Conservation (phyloP, 2,113 vertebrate genomes). For the Halichoeres trimaculatus region DNA sequence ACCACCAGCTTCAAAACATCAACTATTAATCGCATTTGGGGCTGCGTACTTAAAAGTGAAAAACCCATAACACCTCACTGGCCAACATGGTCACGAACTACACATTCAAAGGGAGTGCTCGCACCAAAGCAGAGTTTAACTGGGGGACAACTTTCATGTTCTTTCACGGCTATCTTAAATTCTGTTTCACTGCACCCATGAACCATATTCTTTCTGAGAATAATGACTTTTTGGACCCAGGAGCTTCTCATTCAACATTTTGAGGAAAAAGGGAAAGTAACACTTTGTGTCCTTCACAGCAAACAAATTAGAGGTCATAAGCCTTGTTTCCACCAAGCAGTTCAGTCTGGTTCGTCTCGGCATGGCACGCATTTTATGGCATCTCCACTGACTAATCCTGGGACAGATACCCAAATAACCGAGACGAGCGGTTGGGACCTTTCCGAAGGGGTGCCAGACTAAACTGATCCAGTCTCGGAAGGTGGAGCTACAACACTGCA, state of each 20-base stretch:
- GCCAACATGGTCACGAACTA: conserved; percentile 23
- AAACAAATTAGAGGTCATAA: background rate
- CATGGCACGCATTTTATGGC: too few relatives aligned
- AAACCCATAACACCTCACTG: conserved; percentile 41
- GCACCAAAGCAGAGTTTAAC: conserved; percentile 37
- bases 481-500: too few relatives aligned
- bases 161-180: conserved; percentile 35
- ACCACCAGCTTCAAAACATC: conserved; percentile 40
- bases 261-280: background rate
- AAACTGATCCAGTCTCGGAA: too few relatives aligned
- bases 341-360: too few relatives aligned
- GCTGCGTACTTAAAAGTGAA: conserved; percentile 34
- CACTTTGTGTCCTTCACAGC: background rate
- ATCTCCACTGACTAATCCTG: too few relatives aligned
- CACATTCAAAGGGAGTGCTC: conserved; percentile 39
- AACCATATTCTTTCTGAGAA: conserved; percentile 9
- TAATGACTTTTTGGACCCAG: conserved; percentile 4
- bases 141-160: conserved; percentile 35
- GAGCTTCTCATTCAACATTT: background rate
- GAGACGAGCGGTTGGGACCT: too few relatives aligned
- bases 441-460: too few relatives aligned
- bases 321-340: too few relatives aligned
- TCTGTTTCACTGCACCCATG: conserved; percentile 28
- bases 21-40: conserved; percentile 62
- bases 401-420: too few relatives aligned